A percentile compares a stretch with the other conserved stretches of the same genome.
Evolutionary conservation across 2,888 invertebrate genomes (phyloP).

Genomic region (Epicampocera succincta): DNA sequence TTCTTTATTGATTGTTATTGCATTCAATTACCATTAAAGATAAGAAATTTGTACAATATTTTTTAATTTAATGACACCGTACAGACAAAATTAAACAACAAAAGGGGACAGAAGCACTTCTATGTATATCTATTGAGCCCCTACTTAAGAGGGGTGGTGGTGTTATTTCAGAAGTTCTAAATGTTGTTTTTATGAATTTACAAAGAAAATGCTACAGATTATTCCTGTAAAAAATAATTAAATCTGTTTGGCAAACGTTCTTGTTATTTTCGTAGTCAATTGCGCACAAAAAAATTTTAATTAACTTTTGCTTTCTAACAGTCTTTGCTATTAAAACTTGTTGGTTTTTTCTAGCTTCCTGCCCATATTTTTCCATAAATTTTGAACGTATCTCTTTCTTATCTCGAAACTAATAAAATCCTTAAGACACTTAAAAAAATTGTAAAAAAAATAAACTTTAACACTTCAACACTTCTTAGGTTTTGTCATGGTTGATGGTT

Average conservation of each 20-base stretch:
- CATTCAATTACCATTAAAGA: slow-evolving; percentile 22
- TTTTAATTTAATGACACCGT: neutral
- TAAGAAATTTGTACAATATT: too few species aligned
- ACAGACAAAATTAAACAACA: too few species aligned
- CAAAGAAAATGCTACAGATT: too few species aligned
- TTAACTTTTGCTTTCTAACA: slow-evolving; percentile 64
- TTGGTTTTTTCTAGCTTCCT: slow-evolving; percentile 40
- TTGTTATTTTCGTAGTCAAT: slow-evolving; percentile 39
- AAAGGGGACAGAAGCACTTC: too few species aligned
- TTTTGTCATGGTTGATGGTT: slow-evolving; percentile 65
- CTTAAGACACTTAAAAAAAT: slow-evolving; percentile 47
- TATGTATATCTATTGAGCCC: too few species aligned
- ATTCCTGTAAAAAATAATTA: too few species aligned
- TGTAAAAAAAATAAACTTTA: slow-evolving; percentile 60
- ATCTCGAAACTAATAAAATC: slow-evolving; percentile 70
- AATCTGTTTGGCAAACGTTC: neutral
- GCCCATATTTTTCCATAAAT: slow-evolving; percentile 68
- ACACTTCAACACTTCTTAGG: slow-evolving; percentile 71
- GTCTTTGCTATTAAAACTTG: neutral
- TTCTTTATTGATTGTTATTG: slow-evolving; percentile 55
- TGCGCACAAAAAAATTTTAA: slow-evolving; percentile 57
- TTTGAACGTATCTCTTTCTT: slow-evolving; percentile 64
- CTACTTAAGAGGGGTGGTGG: too few species aligned
- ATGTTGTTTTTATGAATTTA: too few species aligned
- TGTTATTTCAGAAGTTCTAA: too few species aligned